Base-by-base conservation (phyloP, 2,888 invertebrate species). In the Chymomyza fuscimana region DNA sequence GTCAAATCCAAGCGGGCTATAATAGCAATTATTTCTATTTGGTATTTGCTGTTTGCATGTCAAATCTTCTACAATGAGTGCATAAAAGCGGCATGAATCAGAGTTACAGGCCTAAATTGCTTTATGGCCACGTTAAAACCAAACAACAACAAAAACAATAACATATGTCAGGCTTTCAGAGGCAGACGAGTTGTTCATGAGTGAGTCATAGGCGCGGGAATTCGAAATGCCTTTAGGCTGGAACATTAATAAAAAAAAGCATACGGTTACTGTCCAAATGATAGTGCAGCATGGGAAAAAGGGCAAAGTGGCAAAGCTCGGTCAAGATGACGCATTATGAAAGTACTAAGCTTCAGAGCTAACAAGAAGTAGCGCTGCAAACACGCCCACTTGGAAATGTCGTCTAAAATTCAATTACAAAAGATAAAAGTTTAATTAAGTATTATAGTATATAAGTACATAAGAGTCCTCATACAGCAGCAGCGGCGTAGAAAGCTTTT, bases 1-100 rank as follows among this genome's bases (percentile, higher is more conserved):
- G 12, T 46, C 40, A 46, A 46, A 46, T 12, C 40, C 40, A 12
- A 46, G 12, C 40, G 40, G 10, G 4, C 40, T 12, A 3, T 46
- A 68, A 72, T 69, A 64, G 72, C 75, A 77, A 85, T 83, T 85
- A 80, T 80, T 73, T 59, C 74, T 69, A 15, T 58, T 58, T 61
- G 50, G 15, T 61, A 67, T 74, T 68, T 50, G 75, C 65, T 73
- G 79, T 68, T 81, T 72, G 77, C 82, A 82, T 85, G 87, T 77
- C 77, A 77, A 78, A 51, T 73, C 75, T 72, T 74, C 67, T 63
- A 52, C 72, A 72, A 72, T 82, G 83, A 80, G 25, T 25, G 58
- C 58, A 58, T 54, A 54, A 58, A 25, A 22, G 29, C 22, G 25
- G 22, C 16, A 58, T 58, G 58, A 58, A 58, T 58, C 58, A 58